phyloP scores from a whole-genome alignment of 2,797 vertebrate genomes.

The Neosalanx taihuensis region DNA sequence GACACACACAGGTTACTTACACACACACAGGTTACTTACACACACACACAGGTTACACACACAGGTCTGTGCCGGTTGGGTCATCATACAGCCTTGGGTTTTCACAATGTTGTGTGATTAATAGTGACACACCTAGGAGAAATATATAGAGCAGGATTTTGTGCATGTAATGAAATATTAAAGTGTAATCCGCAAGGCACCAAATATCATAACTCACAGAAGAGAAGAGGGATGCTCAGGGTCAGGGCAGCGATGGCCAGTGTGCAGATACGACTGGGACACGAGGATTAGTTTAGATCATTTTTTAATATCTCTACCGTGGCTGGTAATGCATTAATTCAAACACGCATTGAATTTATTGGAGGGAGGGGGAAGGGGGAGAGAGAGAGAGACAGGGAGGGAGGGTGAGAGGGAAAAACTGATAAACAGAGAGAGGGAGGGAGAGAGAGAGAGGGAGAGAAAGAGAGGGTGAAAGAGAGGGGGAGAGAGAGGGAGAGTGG shows the following conservation, averaged over 20 bases:
- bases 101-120: slow-evolving; percentile 62
- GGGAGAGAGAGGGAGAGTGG: slow-evolving; percentile 1
- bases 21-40: slow-evolving; percentile 1
- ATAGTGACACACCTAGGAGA: slow-evolving; percentile 68
- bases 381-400: slow-evolving; percentile 14
- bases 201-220: slow-evolving; percentile 75
- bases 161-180: slow-evolving; percentile 80
- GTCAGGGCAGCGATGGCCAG: slow-evolving; percentile 54
- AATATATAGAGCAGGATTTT: slow-evolving; percentile 70
- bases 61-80: slow-evolving; percentile 24
- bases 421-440: slow-evolving; percentile 9
- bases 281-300: slow-evolving; percentile 72
- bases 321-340: slow-evolving; percentile 76
- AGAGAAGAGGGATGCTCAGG: slow-evolving; percentile 63
- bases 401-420: slow-evolving; percentile 11
- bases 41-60: not conserved
- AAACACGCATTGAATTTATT: slow-evolving; percentile 74
- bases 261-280: slow-evolving; percentile 29
- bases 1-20: slow-evolving; percentile 1
- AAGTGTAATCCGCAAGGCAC: slow-evolving; percentile 72
- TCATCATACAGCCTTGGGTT: slow-evolving; percentile 57
- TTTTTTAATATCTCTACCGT: slow-evolving; percentile 74
- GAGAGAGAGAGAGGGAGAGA: too few relatives aligned
- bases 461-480: too few relatives aligned
- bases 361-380: slow-evolving; percentile 36